Base-by-base conservation (phyloP, 2,888 invertebrate genomes). In the Oxystoma pomonae region DNA sequence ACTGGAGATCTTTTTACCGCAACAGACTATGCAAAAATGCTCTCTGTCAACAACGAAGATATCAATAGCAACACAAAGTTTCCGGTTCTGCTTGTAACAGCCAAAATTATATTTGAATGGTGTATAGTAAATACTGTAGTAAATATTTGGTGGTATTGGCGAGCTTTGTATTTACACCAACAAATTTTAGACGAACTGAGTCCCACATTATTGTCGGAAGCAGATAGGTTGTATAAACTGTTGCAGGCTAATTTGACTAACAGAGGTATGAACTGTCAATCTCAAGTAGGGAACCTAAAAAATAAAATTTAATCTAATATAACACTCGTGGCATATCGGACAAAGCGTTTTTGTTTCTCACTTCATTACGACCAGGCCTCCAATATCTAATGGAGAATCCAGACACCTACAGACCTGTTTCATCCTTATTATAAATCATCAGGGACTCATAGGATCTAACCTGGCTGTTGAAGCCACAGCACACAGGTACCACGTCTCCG, bases 131-230 rank as follows among this genome's bases (percentile, higher is more conserved):
- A 77, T 55, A 74, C 79, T 51, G 70, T 80, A 57, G 76, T 83
- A 1, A 77, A 79, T 67, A 74, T 83, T 22, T 90, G 89, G 90
- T 94, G 94, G 96, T 80, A 85, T 68, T 82, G 94, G 73, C 85
- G 96, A 70, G 82, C 86, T 60, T 83, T 90, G 70, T 84, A 87
- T 57, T 77, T 90, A 7, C 93, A 94, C 75, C 95, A 96, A 76
- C 83, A 85, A 70, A 80, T 89, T 35, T 76, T 96, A 16, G 91
- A 93, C 70, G 94, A 94, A 71, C 82, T 86, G 65, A 89, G 91
- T 52, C 87, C 86, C 1, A 80, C 83, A n/a, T 73, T 93, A 1
- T 87, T 88, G 64, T 81, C 85, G 16, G 83, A 85, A 63, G 78
- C 87, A 9, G 87, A 87, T 65, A 66, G 72, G 21, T 66, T 79